A percentile compares a stretch with the other conserved stretches of the same genome.
These are phyloP conservation scores for Simalia tracyae DNA, from an alignment of 2,797 vertebrate genomes.

Conservation along the genomic window DNA sequence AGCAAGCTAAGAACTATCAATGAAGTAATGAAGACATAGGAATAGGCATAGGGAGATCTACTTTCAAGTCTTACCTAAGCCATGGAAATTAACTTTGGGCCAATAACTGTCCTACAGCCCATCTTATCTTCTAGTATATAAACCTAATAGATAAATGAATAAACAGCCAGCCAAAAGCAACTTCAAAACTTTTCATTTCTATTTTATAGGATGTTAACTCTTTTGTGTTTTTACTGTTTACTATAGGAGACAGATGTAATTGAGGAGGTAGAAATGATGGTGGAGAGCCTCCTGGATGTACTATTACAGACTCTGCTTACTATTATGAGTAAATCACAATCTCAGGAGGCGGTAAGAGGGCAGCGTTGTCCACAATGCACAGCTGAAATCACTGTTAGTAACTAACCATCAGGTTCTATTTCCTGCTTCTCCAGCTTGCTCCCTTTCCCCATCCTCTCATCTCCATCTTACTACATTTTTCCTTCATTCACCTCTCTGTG, in stretches of 20 bases:
- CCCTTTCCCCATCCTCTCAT: constrained; percentile 57
- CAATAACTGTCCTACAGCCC: not conserved
- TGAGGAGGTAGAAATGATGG: constrained; percentile 99
- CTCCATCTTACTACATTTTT: constrained; percentile 62
- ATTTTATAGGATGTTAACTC: constrained; percentile 49
- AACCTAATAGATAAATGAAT: not conserved
- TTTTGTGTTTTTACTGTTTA: constrained; percentile 62
- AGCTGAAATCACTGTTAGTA: constrained; percentile 99
- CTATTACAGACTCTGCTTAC: constrained; percentile 97
- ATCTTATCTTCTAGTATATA: not conserved
- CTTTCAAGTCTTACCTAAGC: not conserved
- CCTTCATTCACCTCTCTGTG: constrained; percentile 64
- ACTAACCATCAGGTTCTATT: constrained; percentile 90
- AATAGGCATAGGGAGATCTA: not conserved
- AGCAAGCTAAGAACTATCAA: not conserved
- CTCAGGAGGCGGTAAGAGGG: constrained; percentile 98
- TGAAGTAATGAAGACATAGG: not conserved
- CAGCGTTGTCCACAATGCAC: constrained; percentile 99
- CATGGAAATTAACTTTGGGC: not conserved
- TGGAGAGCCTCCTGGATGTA: constrained; percentile 98
- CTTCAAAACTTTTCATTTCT: not conserved
- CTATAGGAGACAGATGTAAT: constrained; percentile 93
- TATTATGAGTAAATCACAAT: constrained; percentile 99
- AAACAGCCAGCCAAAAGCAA: not conserved
- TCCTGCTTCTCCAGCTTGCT: constrained; percentile 74